A percentile compares a stretch with the other conserved stretches of the same genome.
Conservation (phyloP, 2,888 invertebrate species). For the Lagria hirta region DNA sequence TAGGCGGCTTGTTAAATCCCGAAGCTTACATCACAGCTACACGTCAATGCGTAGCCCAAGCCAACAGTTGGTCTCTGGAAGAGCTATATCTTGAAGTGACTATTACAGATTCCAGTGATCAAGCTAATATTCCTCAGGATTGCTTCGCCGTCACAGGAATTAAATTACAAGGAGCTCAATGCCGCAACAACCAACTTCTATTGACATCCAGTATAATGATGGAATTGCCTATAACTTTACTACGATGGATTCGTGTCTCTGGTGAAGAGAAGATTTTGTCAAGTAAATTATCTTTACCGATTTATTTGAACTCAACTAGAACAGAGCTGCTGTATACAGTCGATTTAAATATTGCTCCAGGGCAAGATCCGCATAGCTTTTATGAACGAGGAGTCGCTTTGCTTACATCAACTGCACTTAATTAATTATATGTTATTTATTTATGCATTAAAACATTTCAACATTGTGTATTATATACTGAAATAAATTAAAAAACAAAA, state of each 20-base stretch:
- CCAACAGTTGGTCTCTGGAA: conserved; percentile 95
- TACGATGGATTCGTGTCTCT: conserved; percentile 74
- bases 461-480: conserved; percentile 6
- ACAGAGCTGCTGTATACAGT: conserved; percentile 94
- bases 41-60: conserved; percentile 95
- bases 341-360: conserved; percentile 87
- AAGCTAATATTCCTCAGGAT: conserved; percentile 44
- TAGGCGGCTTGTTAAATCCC: conserved; percentile 96
- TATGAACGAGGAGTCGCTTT: conserved; percentile 98
- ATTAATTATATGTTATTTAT: conserved; percentile 55
- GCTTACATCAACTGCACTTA: conserved; percentile 88
- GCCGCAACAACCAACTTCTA: conserved; percentile 85
- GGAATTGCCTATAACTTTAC: conserved; percentile 84
- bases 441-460: conserved; percentile 16
- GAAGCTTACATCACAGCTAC: conserved; percentile 99
- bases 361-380: conserved; percentile 93
- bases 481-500: conserved; percentile 17
- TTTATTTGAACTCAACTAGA: conserved; percentile 95
- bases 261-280: conserved; percentile 53
- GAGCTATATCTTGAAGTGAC: conserved; percentile 86
- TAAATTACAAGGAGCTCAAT: conserved; percentile 95
- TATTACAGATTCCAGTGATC: conserved; percentile 61
- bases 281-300: conserved; percentile 84
- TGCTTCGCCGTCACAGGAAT: conserved; percentile 68
- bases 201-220: conserved; percentile 94